Conservation (phyloP, 2,888 invertebrate genomes). For the Hemistola chrysoprasaria region DNA sequence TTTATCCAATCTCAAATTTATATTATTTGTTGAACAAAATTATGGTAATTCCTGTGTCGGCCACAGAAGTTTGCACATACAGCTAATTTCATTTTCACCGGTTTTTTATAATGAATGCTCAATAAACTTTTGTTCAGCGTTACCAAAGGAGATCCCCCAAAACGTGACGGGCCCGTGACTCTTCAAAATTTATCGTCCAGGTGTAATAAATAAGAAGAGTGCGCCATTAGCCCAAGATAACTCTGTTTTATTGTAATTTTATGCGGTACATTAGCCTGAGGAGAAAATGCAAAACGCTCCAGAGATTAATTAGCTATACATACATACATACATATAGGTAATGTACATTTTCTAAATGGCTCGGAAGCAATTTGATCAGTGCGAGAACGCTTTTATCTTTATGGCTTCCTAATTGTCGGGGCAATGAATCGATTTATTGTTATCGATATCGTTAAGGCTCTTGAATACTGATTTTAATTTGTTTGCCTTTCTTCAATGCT, state of each 20-base stretch:
- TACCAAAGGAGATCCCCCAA: neutral
- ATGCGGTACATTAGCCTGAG: slow-evolving; percentile 56
- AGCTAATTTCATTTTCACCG: too few relatives aligned
- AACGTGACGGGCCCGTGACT: slow-evolving; percentile 19
- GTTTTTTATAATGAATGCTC: too few relatives aligned
- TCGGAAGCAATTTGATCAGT: slow-evolving; percentile 23
- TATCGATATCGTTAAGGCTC: neutral
- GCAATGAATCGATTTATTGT: neutral
- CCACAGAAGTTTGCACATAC: too few relatives aligned
- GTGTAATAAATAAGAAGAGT: slow-evolving; percentile 58
- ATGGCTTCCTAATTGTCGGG: slow-evolving; percentile 15
- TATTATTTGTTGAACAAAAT: too few relatives aligned
- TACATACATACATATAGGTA: slow-evolving; percentile 10
- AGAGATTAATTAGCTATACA: slow-evolving; percentile 32
- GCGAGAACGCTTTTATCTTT: slow-evolving; percentile 18
- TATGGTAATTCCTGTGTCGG: too few relatives aligned
- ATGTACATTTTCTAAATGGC: slow-evolving; percentile 18
- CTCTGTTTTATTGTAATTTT: slow-evolving; percentile 64
- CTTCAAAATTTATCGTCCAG: slow-evolving; percentile 35
- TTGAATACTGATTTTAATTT: too few relatives aligned
- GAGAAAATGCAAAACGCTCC: slow-evolving; percentile 33
- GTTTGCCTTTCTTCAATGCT: too few relatives aligned
- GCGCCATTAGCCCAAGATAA: slow-evolving; percentile 55
- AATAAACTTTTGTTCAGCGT: too few relatives aligned
- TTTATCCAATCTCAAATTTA: too few relatives aligned